Base-by-base conservation (phyloP, 2,113 vertebrate genomes). In the Todiramphus chloris region DNA sequence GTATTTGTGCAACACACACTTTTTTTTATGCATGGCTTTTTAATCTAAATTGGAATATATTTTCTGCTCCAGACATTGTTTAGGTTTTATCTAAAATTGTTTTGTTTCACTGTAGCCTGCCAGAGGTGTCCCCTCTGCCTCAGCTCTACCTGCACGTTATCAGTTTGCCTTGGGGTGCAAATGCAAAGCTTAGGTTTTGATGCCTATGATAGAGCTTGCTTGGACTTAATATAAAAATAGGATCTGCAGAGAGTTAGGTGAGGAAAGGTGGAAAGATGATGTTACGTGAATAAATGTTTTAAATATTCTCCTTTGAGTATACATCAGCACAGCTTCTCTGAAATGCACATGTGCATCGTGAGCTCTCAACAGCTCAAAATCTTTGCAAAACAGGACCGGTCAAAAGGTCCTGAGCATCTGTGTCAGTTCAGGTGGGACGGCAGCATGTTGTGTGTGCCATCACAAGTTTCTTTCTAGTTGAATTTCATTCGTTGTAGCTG, bases 201-300 rank as follows among this genome's bases (percentile, higher is more conserved):
- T 51, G 43, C 56, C 92, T 70, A 55, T 53, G 51, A 53, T 74
- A 72, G 55, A 59, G 41, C 39, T 95, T 28, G 16, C 63, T 72
- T 83, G 82, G 55, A 92, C 17, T 93, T 93, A 68, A 93, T 93
- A 64, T 73, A 50, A 95, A 95, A 92, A 56, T 73, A 16, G 35
- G 15, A 58, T 92, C 92, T 94, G 83, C 48, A 84, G 53, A 82
- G 50, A 68, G 35, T 94, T 93, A 67, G 56, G 37, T 58, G 43
- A 95, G 84, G 46, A 81, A 66, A 88, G 67, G 62, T 62, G 81
- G 46, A 81, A 66, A 88, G 76, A 69, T 62, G 79, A 83, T 1
- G 0, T 69, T 91, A 31, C 24, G 28, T 63, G 79, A 59, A 72
- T 86, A 69, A 70, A 67, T 67, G 43, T 11, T 59, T 83, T 77